phyloP scores from a whole-genome alignment of 2,888 invertebrate species.

The Prionchulus punctatus region DNA sequence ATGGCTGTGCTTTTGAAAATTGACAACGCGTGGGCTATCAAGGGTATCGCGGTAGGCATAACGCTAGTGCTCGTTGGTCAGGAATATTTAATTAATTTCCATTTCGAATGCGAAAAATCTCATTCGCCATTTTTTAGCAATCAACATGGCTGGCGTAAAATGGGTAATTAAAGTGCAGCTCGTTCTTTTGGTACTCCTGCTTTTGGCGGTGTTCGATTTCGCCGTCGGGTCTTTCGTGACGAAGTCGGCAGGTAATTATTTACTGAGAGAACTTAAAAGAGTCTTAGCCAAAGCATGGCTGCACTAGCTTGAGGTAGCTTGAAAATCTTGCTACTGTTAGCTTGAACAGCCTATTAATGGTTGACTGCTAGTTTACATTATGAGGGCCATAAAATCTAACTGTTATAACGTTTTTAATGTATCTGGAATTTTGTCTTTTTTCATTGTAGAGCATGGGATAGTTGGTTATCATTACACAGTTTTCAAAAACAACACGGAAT shows the following conservation, averaged over 20 bases:
- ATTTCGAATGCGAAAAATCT: too few species aligned
- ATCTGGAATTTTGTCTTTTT: background rate
- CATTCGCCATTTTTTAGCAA: conserved; percentile 39
- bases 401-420: too few species aligned
- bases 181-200: conserved; percentile 60
- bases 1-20: conserved; percentile 65
- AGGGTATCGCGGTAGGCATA: conserved; percentile 70
- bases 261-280: background rate
- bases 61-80: conserved; percentile 58
- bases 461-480: conserved; percentile 67
- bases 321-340: too few species aligned
- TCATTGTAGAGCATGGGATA: conserved; percentile 53
- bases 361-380: too few species aligned
- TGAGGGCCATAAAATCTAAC: too few species aligned
- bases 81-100: conserved; percentile 20
- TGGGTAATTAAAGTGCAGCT: conserved; percentile 94
- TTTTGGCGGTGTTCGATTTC: conserved; percentile 78
- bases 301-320: too few species aligned
- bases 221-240: conserved; percentile 76
- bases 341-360: too few species aligned
- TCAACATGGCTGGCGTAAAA: conserved; percentile 89
- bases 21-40: conserved; percentile 56
- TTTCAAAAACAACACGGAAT: conserved; percentile 61
- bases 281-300: too few species aligned
- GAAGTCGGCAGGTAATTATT: conserved; percentile 48